Conservation (phyloP, 2,797 vertebrate species). For the Peromyscus melanophrys region DNA sequence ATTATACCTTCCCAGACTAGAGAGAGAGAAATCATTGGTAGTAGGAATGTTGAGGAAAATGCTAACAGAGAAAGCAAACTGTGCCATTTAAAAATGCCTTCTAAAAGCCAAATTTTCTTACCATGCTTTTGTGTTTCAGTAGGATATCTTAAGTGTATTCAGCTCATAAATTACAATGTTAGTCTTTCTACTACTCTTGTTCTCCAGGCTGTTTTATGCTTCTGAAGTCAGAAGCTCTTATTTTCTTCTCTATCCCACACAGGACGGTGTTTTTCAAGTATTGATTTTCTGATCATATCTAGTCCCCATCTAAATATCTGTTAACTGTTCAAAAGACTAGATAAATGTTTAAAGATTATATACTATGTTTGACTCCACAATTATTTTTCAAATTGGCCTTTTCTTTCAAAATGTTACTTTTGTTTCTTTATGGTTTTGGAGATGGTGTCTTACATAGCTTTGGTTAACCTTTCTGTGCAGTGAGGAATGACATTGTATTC, state of each 20-base stretch:
- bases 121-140: background rate
- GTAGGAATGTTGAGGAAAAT: background rate
- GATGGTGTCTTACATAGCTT: background rate
- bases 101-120: background rate
- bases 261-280: background rate
- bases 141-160: background rate
- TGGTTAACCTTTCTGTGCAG: background rate
- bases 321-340: background rate
- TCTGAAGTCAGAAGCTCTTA: slow-evolving; percentile 10
- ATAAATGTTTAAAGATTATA: background rate
- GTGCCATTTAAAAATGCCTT: background rate
- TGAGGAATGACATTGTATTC: background rate
- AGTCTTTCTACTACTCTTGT: background rate
- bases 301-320: background rate
- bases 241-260: background rate
- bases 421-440: background rate
- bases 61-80: background rate
- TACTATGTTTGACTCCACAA: background rate
- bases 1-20: background rate
- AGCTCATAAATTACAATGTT: background rate
- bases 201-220: background rate
- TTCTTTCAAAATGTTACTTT: background rate
- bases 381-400: background rate
- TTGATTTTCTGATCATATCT: background rate
- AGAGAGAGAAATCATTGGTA: background rate